Percentiles rank a stretch among this genome's conserved stretches.
Conservation (phyloP, 2,888 invertebrate species). For the Neelides folsomi region DNA sequence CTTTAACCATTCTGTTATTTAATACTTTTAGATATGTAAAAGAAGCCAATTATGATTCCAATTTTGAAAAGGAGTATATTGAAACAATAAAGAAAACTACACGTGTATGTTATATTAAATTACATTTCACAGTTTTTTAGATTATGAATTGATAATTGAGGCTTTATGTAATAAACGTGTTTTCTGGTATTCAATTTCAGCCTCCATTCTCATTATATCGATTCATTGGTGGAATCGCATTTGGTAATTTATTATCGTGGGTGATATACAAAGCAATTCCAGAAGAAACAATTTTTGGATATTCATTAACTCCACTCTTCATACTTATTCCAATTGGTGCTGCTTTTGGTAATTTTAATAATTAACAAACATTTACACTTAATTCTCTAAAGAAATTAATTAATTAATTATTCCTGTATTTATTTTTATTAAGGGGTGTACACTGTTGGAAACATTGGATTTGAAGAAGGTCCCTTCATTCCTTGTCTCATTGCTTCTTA, state of each 20-base stretch:
- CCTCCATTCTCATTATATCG: slow-evolving; percentile 70
- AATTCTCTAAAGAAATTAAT: neutral
- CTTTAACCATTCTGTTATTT: too few species aligned
- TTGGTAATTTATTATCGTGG: slow-evolving; percentile 68
- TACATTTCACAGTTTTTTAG: too few species aligned
- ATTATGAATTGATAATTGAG: too few species aligned
- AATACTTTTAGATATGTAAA: slow-evolving; percentile 33
- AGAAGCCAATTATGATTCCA: slow-evolving; percentile 42
- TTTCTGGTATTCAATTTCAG: slow-evolving; percentile 40
- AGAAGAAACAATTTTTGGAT: slow-evolving; percentile 49
- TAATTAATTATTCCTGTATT: neutral
- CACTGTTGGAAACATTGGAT: slow-evolving; percentile 79
- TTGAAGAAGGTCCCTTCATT: slow-evolving; percentile 59
- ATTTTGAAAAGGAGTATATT: slow-evolving; percentile 51
- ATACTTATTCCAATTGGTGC: slow-evolving; percentile 57
- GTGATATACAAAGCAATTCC: slow-evolving; percentile 63
- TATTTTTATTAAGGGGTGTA: slow-evolving; percentile 56
- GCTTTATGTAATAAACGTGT: neutral
- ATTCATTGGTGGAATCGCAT: slow-evolving; percentile 60
- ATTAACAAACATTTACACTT: neutral
- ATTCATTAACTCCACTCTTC: slow-evolving; percentile 57
- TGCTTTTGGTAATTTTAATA: slow-evolving; percentile 50
- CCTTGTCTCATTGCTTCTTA: slow-evolving; percentile 57
- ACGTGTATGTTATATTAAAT: too few species aligned
- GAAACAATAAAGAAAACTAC: slow-evolving; percentile 46